Evolutionary conservation across 2,888 invertebrate genomes (phyloP), one percentile per base, ranked within the genome.

Genomic region (Chloromyia formosa): DNA sequence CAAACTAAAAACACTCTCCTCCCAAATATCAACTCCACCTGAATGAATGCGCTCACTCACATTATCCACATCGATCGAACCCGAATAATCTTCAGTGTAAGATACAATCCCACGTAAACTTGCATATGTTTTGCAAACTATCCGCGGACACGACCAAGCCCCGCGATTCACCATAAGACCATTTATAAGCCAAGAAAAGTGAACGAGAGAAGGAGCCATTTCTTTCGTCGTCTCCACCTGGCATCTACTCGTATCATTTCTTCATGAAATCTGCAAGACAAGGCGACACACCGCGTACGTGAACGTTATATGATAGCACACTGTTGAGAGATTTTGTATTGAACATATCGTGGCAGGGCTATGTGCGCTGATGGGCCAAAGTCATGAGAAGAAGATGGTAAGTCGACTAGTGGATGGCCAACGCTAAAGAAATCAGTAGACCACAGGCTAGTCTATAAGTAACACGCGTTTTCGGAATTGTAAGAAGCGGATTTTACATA

Each of bases 351-450:
- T 66, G 66, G 66, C 66, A 49, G 49, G 58, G 56, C 18, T 71
- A 35, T 7, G 27, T 58, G 56, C 14, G 23, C n/a, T n/a, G 71
- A 58, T 71, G 58, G 35, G 56, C 56, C 71, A 56, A 71, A 71
- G 71, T 35, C 27, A 66, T 64, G 56, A 58, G 23, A 58, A 16
- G 42, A 58, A 74, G 54, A 74, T 73, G 35, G 54, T 58, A 56
- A 64, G 74, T 66, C 74, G 53, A 22, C 18, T 56, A 23, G 62
- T 42, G 42, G 64, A 74, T 56, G 62, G 16, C 45, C 45, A 23
- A 56, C 58, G 58, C 40, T 58, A 23, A 71, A 71, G 68, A 74
- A 76, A 74, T 78, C 78, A 78, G 78, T 78, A 77, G 78, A 75
- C 74, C 75, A 77, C 74, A 71, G 76, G 73, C 74, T 75, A 74